Percentiles rank a stretch among this genome's conserved stretches.
Evolutionary conservation across 2,113 vertebrate genomes (phyloP).

Genomic region (Ia io): DNA sequence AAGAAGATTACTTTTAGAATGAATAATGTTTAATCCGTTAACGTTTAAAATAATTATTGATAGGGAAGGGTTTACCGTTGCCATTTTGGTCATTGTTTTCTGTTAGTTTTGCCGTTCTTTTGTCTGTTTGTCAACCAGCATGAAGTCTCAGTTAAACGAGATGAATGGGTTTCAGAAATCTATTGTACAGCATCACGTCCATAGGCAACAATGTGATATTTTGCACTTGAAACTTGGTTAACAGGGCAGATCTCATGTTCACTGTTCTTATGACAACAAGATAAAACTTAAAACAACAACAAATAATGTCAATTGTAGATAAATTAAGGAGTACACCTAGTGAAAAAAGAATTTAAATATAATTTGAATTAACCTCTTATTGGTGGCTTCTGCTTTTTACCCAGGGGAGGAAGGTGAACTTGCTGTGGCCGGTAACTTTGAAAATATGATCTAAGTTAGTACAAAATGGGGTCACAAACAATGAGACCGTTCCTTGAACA

Average conservation of each 20-base stretch:
- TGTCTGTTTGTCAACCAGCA: neutral
- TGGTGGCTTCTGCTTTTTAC: neutral
- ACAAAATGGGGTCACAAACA: neutral
- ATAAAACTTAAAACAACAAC: neutral
- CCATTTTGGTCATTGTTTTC: neutral
- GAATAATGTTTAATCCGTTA: neutral
- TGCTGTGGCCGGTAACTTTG: neutral
- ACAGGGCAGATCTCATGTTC: neutral
- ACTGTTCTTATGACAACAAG: neutral
- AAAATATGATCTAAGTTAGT: neutral
- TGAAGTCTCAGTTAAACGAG: neutral
- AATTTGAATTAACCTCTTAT: neutral
- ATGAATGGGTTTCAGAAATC: neutral
- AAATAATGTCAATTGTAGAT: neutral
- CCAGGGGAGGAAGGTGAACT: neutral
- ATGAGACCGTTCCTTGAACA: neutral
- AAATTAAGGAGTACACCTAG: neutral
- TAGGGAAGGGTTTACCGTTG: neutral
- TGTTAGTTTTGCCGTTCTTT: neutral
- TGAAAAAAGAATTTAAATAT: neutral
- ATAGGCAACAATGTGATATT: accelerated
- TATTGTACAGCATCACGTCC: accelerated
- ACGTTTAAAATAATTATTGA: neutral
- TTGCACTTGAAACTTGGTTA: neutral
- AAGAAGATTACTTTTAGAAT: neutral